Base-by-base conservation (phyloP, 2,888 invertebrate species). In the Epinotia brunnichana region DNA sequence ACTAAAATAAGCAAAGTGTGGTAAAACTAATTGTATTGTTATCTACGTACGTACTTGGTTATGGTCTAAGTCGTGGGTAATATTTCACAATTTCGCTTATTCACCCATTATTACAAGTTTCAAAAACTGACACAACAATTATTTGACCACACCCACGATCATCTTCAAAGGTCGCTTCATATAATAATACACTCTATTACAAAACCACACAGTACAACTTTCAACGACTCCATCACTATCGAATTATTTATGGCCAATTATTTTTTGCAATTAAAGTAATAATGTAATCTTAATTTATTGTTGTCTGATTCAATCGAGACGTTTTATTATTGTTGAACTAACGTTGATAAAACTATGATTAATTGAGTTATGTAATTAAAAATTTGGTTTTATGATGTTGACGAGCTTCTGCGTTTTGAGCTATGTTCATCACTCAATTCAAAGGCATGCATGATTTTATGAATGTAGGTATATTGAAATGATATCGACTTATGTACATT, bases 191-290 rank as follows among this genome's bases (percentile, higher is more conserved):
- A 61, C 71, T 21, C 11, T 71, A 39, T 67, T 48, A 17, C 71
- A 10, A 66, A 67, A 48, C n/a, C 5, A 35, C 21, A 67, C 29
- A 2, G 21, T 11, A 41, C 60, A 44, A 56, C 54, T 54, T 61
- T n/a, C 11, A 61, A 54, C 13, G 21, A 5, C 5, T 19, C 1
- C 17, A 11, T 53, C 53, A 2, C 44, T n/a, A 62, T 61, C 39
- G 24, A 54, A 48, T 72, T 67, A 35, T 48, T 51, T 54, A 62
- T 39, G 29, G 24, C 56, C 67, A 68, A 72, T 72, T 72, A 72
- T 67, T 62, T 62, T 62, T 21, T 13, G 61, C 56, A 72, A 62
- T 72, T 62, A 71, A 66, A 60, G 2, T 56, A 19, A 67, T 62
- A 24, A 63, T n/a, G n/a, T 53, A 59, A 64, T 53, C 51, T 35